These are phyloP conservation scores for Diorhabda elongata DNA, from an alignment of 1,140 invertebrate genomes.

Conservation along the genomic window DNA sequence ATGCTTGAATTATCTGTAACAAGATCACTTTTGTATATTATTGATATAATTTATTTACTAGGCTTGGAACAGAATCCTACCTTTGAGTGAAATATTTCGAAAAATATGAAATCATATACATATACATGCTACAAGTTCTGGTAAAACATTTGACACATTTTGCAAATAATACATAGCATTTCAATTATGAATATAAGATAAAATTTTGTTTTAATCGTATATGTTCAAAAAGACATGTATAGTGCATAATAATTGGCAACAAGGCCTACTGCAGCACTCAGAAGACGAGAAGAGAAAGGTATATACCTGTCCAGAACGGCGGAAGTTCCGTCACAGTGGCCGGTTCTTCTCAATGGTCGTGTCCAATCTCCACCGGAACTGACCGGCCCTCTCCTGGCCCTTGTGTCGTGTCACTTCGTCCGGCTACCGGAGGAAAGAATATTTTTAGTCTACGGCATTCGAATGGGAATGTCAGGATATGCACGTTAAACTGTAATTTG, in stretches of 20 bases:
- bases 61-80: too few relatives aligned
- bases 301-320: conserved; percentile 30
- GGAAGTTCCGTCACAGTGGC: conserved; percentile 43
- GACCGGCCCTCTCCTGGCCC: conserved; percentile 31
- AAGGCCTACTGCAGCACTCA: not conserved
- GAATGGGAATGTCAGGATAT: conserved; percentile 24
- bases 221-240: not conserved
- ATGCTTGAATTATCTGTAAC: too few relatives aligned
- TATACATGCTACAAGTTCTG: too few relatives aligned
- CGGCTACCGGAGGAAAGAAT: conserved; percentile 38
- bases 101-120: too few relatives aligned
- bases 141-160: too few relatives aligned
- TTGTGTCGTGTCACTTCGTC: conserved; percentile 21
- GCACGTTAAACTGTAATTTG: conserved; percentile 13
- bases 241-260: not conserved
- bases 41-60: too few relatives aligned
- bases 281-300: conserved; percentile 27
- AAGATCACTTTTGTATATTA: too few relatives aligned
- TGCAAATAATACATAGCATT: too few relatives aligned
- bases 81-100: too few relatives aligned
- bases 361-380: conserved; percentile 46
- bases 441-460: conserved; percentile 38
- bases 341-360: conserved; percentile 43
- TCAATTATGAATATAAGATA: too few relatives aligned
- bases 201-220: too few relatives aligned